Evolutionary conservation across 53 echinoderm and acorn worm species (phyloP).

Genomic region (Stichopus horrens): DNA sequence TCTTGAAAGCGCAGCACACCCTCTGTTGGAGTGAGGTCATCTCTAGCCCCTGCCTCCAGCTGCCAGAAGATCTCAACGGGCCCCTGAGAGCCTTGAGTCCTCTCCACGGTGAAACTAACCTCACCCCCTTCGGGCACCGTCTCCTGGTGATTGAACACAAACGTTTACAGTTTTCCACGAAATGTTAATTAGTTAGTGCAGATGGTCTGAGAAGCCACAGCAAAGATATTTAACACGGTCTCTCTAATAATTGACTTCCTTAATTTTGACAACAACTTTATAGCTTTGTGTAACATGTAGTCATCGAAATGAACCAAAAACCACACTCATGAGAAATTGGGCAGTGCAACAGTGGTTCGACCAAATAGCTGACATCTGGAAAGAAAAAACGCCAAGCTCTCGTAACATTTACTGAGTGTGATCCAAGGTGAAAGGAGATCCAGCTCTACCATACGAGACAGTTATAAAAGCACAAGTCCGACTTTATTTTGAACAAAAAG

Average conservation of each 20-base stretch:
- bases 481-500: no score
- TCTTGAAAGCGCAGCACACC: slow-evolving; percentile 83
- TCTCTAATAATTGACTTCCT: neutral
- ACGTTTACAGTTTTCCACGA: neutral
- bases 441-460: no score
- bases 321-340: no score
- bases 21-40: slow-evolving; percentile 68
- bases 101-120: slow-evolving; percentile 73
- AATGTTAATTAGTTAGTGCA: neutral
- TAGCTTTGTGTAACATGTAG: no score
- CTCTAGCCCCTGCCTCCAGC: slow-evolving; percentile 68
- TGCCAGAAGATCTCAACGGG: slow-evolving; percentile 73
- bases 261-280: neutral
- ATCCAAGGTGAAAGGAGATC: no score
- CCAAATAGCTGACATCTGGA: no score
- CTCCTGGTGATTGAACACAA: slow-evolving; percentile 54
- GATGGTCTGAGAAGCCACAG: neutral
- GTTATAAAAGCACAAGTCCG: no score
- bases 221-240: neutral
- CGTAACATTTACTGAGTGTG: no score
- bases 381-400: no score
- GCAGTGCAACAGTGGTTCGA: no score
- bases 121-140: slow-evolving; percentile 78
- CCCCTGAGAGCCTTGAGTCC: slow-evolving; percentile 79
- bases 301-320: no score